Evolutionary conservation across 2,797 vertebrate genomes (phyloP).

Genomic region (Poecile montanus): DNA sequence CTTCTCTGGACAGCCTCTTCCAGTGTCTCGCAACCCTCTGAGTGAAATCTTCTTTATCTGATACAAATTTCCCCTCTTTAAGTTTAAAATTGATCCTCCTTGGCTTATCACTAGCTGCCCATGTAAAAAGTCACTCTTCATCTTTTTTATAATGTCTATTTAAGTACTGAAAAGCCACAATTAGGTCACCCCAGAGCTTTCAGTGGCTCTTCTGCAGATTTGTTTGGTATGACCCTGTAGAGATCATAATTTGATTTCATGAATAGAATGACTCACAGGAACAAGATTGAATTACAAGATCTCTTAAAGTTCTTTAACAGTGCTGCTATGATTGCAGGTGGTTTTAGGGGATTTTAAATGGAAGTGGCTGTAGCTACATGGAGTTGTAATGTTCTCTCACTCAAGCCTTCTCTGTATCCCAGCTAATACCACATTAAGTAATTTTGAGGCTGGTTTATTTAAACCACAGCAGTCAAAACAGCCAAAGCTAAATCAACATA

Average conservation of each 20-base stretch:
- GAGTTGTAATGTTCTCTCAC: background rate
- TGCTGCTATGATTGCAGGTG: background rate
- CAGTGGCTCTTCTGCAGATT: background rate
- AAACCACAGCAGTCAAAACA: conserved; percentile 18
- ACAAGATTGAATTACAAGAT: background rate
- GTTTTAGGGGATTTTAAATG: background rate
- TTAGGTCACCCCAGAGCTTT: background rate
- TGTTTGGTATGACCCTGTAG: background rate
- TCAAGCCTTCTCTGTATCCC: background rate
- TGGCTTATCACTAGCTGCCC: background rate
- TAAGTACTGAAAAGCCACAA: background rate
- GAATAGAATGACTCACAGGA: background rate
- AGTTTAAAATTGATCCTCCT: background rate
- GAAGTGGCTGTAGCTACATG: background rate
- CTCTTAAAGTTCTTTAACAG: background rate
- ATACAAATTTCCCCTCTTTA: background rate
- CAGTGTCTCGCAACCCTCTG: background rate
- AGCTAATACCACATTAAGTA: background rate
- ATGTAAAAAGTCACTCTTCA: accelerated
- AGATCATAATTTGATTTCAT: background rate
- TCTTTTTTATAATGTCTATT: background rate
- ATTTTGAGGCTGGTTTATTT: conserved; percentile 14
- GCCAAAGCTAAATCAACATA: background rate
- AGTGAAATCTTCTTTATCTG: background rate
- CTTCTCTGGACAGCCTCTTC: background rate